Evolutionary conservation across 2,113 vertebrate genomes (phyloP), one percentile per base, ranked within the genome.

Genomic region (Octodon degus): DNA sequence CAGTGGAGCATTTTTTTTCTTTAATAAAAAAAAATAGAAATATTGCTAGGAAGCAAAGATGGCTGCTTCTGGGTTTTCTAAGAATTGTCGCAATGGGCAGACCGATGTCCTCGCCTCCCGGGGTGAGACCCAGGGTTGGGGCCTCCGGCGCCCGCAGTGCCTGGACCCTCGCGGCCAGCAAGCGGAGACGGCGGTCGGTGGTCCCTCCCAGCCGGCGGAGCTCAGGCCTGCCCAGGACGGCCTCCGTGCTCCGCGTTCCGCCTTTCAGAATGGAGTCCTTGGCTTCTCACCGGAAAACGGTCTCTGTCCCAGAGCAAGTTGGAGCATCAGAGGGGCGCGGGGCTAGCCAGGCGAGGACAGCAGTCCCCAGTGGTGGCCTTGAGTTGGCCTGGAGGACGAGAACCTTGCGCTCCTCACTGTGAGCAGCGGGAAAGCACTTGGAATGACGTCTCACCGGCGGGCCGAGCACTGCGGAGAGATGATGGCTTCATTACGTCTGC

Each of bases 1-100:
- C 10, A 37, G 77, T 43, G 82, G 86, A 95, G 80, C n/a, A 6
- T n/a, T 70, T 95, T 13, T 82, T 68, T 94, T 40, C 47, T 67
- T 72, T 47, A 96, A 63, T 60, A 88, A 60, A 12, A 60, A 12
- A 58, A 68, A 76, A 68, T 20, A 70, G 24, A 40, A 37, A 74
- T 27, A 77, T 86, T 97, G 77, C 37, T 89, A 72, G 6, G 43
- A 87, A 91, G 7, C 79, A 74, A 93, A 98, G 92, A 93, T 74
- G 10, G 24, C 30, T 65, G 37, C 43, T 79, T 43, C 27, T 37
- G 9, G 50, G 77, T 25, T 86, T 76, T 3, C 85, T 90, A 79
- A 86, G 65, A 84, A 88, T 63, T 90, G 17, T 72, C 88, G 34
- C 32, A 79, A 58, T 74, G 70, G 30, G 24, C 20, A 62, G 17